Evolutionary conservation across 2,113 vertebrate species (phyloP).

Genomic region (Poicephalus gulielmi): DNA sequence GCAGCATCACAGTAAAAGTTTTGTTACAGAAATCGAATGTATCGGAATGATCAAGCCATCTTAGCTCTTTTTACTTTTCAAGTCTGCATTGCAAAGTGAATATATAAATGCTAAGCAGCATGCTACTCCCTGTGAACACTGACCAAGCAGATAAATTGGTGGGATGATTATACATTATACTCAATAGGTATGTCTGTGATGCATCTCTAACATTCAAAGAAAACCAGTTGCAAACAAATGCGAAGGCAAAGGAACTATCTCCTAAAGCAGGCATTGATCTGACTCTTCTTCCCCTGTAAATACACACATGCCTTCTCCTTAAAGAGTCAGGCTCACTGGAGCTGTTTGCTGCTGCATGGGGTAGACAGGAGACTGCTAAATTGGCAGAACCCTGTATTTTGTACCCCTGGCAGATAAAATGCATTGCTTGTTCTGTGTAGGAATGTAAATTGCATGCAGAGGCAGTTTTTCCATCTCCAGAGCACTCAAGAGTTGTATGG

Average conservation of each 20-base stretch:
- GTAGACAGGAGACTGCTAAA: neutral
- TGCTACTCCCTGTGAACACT: neutral
- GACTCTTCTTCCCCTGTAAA: neutral
- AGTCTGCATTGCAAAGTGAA: neutral
- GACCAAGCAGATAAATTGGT: neutral
- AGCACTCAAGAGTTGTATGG: neutral
- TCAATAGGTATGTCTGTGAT: neutral
- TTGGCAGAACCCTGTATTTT: neutral
- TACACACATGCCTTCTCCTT: neutral
- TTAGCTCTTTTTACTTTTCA: neutral
- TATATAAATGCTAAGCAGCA: rapidly evolving
- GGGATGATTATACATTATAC: neutral
- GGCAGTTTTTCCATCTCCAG: slow-evolving; percentile 10
- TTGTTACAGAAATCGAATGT: neutral
- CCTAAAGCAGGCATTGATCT: neutral
- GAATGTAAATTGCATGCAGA: neutral
- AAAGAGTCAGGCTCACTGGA: neutral
- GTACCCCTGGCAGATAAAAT: slow-evolving; percentile 28
- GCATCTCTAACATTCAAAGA: neutral
- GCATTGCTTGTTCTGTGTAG: neutral
- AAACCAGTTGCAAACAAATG: neutral
- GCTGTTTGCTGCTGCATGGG: neutral
- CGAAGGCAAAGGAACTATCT: neutral
- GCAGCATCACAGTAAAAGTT: neutral
- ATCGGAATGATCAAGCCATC: neutral